Evolutionary conservation across 2,113 vertebrate species (phyloP), one percentile per base, ranked within the genome.

Genomic region (Mastomys coucha): DNA sequence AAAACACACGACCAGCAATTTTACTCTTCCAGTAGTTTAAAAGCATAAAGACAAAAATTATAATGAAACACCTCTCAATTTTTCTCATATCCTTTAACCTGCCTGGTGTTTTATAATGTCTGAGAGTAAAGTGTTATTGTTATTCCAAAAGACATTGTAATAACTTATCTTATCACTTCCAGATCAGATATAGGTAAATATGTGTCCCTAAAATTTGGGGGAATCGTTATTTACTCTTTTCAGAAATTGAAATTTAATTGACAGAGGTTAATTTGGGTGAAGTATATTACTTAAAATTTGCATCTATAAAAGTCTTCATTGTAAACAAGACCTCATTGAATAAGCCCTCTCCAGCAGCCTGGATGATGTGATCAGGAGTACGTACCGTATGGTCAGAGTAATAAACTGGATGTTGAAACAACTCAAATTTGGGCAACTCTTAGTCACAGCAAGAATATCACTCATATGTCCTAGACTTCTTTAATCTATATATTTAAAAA

Each of bases 401-500:
- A 72, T 24, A 67, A 76, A 70, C 8, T 22, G 19, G 89, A 53
- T 19, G 12, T 73, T 60, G 31, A 88, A 77, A 88, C 0, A 67
- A 88, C 82, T 88, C 94, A 33, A 73, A 73, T 88, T 89, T 36
- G 8, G 10, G 16, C 16, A 70, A 2, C 36, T 42, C 73, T 33
- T 26, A 1, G 19, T 42, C 17, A 80, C 10, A 56, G 19, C 8
- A 63, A 24, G 22, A 31, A 95, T 13, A 49, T 85, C 8, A 56
- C 26, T 90, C 91, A 75, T 6, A 28, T 51, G 75, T 89, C 5
- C 11, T 72, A 11, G 39, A n/a, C 28, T 26, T 94, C 2, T 45
- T 65, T 80, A 69, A 36, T 63, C 85, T 73, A n/a, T 73, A 70
- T 70, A 56, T 31, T 90, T 87, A 96, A 90, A 97, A 91, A 33